A percentile compares a stretch with the other conserved stretches of the same genome.
These are phyloP conservation scores for Nannospalax galili DNA, from an alignment of 2,113 vertebrate species.

Conservation along the genomic window DNA sequence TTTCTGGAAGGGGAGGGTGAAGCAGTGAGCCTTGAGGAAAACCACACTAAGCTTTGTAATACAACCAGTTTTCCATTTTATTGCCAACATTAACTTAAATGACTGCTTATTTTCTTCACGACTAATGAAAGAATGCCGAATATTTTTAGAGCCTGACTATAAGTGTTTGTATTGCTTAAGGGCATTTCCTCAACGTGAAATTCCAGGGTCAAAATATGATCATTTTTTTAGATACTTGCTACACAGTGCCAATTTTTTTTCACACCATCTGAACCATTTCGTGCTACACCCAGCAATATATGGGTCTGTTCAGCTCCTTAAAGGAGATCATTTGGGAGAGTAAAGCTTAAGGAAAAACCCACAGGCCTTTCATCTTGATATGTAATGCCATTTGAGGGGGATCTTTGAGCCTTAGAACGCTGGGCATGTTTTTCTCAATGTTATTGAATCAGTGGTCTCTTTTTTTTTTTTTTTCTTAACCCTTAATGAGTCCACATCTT, in stretches of 20 bases:
- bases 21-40: background rate
- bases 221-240: background rate
- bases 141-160: background rate
- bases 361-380: no score
- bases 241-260: background rate
- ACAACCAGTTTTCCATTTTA: no score
- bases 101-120: background rate
- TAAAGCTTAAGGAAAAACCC: no score
- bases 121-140: background rate
- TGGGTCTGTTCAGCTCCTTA: no score
- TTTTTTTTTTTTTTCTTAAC: no score
- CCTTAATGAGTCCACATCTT: no score
- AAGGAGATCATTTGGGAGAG: no score
- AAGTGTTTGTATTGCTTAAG: background rate
- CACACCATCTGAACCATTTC: background rate
- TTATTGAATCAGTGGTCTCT: no score
- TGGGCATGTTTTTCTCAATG: no score
- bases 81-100: background rate
- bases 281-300: no score
- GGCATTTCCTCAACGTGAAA: background rate
- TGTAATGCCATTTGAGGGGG: no score
- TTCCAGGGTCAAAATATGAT: background rate
- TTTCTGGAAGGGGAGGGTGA: rapidly evolving
- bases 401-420: no score
- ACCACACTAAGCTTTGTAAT: rapidly evolving